These are phyloP conservation scores for Thryonomys swinderianus DNA, from an alignment of 2,113 vertebrate species.

Conservation along the genomic window DNA sequence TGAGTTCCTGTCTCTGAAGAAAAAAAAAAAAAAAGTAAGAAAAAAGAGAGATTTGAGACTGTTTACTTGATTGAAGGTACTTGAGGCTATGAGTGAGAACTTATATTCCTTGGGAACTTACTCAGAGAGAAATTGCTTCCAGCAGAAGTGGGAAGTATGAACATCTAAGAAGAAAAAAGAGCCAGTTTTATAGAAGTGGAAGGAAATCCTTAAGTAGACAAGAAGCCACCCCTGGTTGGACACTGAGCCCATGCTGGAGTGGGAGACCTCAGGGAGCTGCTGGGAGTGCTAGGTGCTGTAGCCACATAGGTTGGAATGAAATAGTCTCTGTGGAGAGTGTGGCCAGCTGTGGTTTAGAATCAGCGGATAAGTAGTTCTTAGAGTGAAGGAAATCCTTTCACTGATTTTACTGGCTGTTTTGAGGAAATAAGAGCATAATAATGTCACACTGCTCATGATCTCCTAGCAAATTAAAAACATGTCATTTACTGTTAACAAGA, in stretches of 20 bases:
- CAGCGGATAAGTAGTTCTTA: slow-evolving; percentile 14
- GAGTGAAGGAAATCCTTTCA: neutral
- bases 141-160: neutral
- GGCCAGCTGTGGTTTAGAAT: neutral
- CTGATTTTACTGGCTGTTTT: neutral
- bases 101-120: neutral
- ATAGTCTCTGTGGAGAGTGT: neutral
- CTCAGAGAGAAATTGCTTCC: neutral
- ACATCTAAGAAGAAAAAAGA: neutral
- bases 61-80: neutral
- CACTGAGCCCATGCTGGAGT: neutral
- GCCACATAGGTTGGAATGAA: neutral
- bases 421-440: neutral
- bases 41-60: neutral
- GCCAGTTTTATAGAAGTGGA: neutral
- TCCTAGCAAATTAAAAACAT: neutral
- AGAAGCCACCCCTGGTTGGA: neutral
- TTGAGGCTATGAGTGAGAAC: neutral
- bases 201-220: neutral
- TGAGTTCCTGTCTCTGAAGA: neutral
- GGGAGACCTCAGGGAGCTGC: neutral
- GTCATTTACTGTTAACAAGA: neutral
- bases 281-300: neutral
- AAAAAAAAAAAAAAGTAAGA: neutral
- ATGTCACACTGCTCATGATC: neutral